Base-by-base conservation (phyloP, 35 echinoderm and acorn worm species). In the Ophioderma brevispina region DNA sequence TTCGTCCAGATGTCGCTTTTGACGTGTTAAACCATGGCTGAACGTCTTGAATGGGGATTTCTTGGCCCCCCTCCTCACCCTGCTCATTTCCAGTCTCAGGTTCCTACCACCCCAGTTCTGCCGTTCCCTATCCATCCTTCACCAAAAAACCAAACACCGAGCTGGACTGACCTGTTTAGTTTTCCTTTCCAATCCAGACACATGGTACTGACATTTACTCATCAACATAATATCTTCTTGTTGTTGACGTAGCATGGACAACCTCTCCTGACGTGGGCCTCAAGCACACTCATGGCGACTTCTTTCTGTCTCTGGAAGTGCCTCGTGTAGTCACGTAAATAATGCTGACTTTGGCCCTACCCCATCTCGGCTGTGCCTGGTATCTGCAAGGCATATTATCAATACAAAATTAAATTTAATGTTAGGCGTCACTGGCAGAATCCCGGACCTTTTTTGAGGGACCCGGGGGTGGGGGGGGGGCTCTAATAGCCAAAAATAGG, bases 281-380 rank as follows among this genome's bases (percentile, higher is more conserved):
- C 92, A 19, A 98, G 40, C 11, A 98, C 96, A 64, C 93, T 98
- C 33, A 92, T 82, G 28, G 96, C 96, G 0, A 98, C 96, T 75
- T 98, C 93, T 52, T 98, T 89, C 77, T 98, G 96, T 17, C 93
- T 77, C 75, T 98, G 93, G 15, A 98, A 83, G 0, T 90, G 90
- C 79, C 95, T 93, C 34, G 95, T 90, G 10, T 95, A 80, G 39
- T 98, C 96, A n/a, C 89, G 84, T 42, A 98, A 98, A 79, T 98
- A 95, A 30, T 78, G 81, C 31, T 89, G 87, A 8, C 92, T 93
- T 76, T 94, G 92, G 40, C 93, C 79, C 50, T 93, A 59, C 13
- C 90, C 89, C 93, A 98, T 87, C 49, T 98, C 93, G 14, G 96
- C 96, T 35, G 90, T 95, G 5, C 96, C 96, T 86, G 96, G 96